Conservation (phyloP, 2,888 invertebrate species). For the Ectemnius lituratus region DNA sequence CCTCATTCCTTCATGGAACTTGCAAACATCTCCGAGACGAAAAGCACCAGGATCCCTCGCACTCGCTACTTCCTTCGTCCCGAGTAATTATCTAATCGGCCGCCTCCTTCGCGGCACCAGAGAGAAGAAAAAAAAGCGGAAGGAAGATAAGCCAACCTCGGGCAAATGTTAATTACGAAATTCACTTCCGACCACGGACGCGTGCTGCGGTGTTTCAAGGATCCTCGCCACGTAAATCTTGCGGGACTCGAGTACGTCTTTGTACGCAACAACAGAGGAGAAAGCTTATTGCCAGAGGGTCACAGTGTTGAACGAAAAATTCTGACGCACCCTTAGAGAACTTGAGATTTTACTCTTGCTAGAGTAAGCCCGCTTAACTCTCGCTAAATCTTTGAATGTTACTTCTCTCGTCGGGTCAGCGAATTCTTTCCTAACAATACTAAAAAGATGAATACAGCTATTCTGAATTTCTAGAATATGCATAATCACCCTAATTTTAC, state of each 20-base stretch:
- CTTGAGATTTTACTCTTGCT: conserved; percentile 8
- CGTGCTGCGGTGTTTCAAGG: background rate
- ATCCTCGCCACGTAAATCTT: conserved; percentile 32
- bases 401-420: too few relatives aligned
- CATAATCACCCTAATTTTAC: too few relatives aligned
- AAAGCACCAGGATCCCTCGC: conserved; percentile 8
- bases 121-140: background rate
- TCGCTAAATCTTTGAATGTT: conserved; percentile 17
- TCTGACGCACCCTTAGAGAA: background rate
- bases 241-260: conserved; percentile 28
- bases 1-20: background rate
- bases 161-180: conserved; percentile 53
- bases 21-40: background rate
- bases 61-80: conserved; percentile 8
- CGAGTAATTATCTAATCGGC: conserved; percentile 53
- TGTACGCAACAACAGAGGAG: conserved; percentile 26
- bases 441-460: too few relatives aligned
- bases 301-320: background rate
- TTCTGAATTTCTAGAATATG: too few relatives aligned
- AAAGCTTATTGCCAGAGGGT: background rate
- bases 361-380: background rate
- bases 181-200: conserved; percentile 18
- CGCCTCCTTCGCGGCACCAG: background rate
- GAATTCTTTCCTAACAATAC: too few relatives aligned
- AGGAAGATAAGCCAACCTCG: background rate